A percentile compares a stretch with the other conserved stretches of the same genome.
Conservation (phyloP, 2,113 vertebrate species). For the Chrysochloris asiatica region DNA sequence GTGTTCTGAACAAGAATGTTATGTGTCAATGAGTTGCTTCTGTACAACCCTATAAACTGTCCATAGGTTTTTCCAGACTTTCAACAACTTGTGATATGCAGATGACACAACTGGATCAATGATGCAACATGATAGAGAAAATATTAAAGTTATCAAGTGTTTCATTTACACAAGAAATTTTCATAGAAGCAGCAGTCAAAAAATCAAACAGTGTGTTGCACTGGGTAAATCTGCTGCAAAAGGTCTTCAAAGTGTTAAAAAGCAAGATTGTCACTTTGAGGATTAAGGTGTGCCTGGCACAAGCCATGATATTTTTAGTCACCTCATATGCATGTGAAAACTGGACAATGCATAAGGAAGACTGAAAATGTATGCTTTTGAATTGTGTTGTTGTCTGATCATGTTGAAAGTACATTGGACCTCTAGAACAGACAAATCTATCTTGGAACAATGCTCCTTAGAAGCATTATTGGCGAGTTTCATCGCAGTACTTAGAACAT, state of each 20-base stretch:
- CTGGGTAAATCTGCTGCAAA: background rate
- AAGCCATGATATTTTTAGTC: background rate
- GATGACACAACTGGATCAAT: background rate
- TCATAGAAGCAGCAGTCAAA: background rate
- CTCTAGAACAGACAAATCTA: background rate
- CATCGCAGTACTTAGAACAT: background rate
- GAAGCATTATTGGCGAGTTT: no score
- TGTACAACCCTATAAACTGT: background rate
- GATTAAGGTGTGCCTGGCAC: background rate
- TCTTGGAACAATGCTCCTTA: background rate
- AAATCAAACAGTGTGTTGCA: background rate
- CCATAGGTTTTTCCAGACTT: background rate
- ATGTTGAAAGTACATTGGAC: background rate
- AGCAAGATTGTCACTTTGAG: background rate
- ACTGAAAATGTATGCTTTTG: background rate
- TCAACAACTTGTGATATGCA: background rate
- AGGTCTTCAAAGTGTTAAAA: background rate
- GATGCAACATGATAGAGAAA: background rate
- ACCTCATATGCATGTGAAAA: background rate
- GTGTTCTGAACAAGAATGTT: fast-evolving
- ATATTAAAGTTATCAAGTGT: background rate
- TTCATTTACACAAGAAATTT: background rate
- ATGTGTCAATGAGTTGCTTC: background rate
- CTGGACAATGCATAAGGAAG: background rate
- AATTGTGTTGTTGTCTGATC: no score